These are phyloP conservation scores for Lutraria lutraria DNA, from an alignment of 2,888 invertebrate genomes.

Conservation along the genomic window DNA sequence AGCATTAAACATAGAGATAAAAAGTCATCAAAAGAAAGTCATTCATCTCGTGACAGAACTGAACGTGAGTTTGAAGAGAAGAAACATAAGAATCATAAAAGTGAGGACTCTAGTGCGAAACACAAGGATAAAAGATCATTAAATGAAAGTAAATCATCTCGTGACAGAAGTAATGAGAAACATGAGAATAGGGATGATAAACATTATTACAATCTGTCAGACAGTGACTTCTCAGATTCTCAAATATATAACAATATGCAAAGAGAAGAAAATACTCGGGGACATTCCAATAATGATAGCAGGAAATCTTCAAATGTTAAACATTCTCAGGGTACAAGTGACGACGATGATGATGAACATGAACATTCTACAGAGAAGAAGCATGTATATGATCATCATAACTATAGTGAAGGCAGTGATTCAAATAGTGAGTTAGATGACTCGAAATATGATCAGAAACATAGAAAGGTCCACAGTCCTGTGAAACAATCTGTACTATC, in stretches of 20 bases:
- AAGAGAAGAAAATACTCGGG: constrained; percentile 20
- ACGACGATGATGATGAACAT: not conserved
- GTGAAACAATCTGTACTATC: not conserved
- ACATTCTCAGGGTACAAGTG: constrained; percentile 25
- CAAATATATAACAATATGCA: constrained; percentile 9
- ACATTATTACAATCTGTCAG: constrained; percentile 30
- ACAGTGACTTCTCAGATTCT: not conserved
- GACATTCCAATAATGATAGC: not conserved
- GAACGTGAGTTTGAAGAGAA: not conserved
- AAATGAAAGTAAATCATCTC: not conserved
- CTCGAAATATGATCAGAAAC: not conserved
- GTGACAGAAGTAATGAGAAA: not conserved
- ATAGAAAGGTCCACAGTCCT: not conserved
- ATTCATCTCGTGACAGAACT: not conserved
- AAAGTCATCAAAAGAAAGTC: not conserved
- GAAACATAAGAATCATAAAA: not conserved
- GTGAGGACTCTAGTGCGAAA: not conserved
- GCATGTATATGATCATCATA: constrained; percentile 15
- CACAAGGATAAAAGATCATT: not conserved
- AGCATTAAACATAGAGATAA: not conserved
- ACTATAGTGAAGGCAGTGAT: not conserved
- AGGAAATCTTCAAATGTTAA: not conserved
- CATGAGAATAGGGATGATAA: not conserved
- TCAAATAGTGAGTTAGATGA: constrained; percentile 5
- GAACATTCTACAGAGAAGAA: constrained; percentile 2